Evolutionary conservation across 2,888 invertebrate species (phyloP).

Genomic region (Tinea pellionella): DNA sequence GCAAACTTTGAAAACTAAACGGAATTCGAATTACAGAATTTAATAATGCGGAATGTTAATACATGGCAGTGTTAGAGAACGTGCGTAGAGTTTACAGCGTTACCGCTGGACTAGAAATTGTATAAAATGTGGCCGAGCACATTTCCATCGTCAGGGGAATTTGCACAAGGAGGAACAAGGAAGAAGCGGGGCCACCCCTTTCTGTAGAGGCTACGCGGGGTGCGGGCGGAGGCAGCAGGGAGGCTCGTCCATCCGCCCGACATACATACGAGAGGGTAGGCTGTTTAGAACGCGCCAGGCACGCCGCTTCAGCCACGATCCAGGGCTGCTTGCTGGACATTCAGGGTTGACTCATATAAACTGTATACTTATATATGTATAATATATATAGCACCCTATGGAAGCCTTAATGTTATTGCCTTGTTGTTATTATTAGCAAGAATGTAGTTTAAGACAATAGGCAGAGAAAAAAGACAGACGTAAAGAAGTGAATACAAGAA

Average conservation of each 20-base stretch:
- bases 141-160: constrained; percentile 70
- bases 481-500: too few relatives aligned
- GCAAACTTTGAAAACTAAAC: background rate
- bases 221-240: constrained; percentile 21
- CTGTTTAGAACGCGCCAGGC: constrained; percentile 64
- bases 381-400: background rate
- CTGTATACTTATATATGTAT: background rate
- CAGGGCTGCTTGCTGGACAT: constrained; percentile 63
- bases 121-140: constrained; percentile 69
- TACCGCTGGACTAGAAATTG: constrained; percentile 52
- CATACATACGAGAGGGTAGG: constrained; percentile 53
- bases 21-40: constrained; percentile 3
- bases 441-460: too few relatives aligned
- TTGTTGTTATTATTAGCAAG: too few relatives aligned
- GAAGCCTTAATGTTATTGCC: background rate
- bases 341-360: constrained; percentile 42
- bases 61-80: background rate
- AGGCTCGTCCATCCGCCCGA: constrained; percentile 54
- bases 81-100: constrained; percentile 34
- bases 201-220: constrained; percentile 38
- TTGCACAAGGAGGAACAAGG: constrained; percentile 69
- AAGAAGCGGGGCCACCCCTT: constrained; percentile 64
- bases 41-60: constrained; percentile 11
- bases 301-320: constrained; percentile 56
- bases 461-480: too few relatives aligned